Base-by-base conservation (phyloP, 2,888 invertebrate genomes). In the Dasysyrphus albostriatus region DNA sequence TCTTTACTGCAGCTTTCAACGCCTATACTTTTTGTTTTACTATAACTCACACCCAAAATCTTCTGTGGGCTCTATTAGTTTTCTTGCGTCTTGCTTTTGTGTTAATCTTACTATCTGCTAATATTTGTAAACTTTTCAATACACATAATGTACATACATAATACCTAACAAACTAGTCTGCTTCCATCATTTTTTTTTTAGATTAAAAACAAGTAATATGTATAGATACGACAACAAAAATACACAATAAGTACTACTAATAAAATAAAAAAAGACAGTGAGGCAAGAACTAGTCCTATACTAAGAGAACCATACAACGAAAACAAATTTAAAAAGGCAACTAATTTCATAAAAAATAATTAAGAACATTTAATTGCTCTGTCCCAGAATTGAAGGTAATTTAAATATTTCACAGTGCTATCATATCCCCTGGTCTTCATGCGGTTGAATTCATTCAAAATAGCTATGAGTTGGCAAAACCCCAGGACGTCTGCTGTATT, bases 381-480 rank as follows among this genome's bases (percentile, higher is more conserved):
- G 58, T 49, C 16, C 65, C 59, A 42, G 24, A 80, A 19, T 58
- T 65, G 59, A 80, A 84, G 83, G 83, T 84, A 84, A 84, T 70
- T 80, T 44, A 19, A 70, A 63, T 56, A 47, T 65, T 39, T 5
- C 51, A 74, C 5, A 32, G 44, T 61, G 14, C 5, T 61, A 10
- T 7, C 12, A 19, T 34, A 56, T 32, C 9, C 32, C 16, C 10
- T 58, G 10, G 34, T 34, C 34, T 37, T 37, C 16, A 58, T 10
- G 5, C 10, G 58, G 37, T 37, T 34, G n/a, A 34, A 16, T 58
- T 58, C 34, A 34, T 34, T 56, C 16, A 34, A 34, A n/a, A 9
- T 8, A n/a, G n/a, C n/a, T n/a, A 56, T 6, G 12, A 6, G 12
- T 47, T n/a, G 5, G n/a, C 5, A 19, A 49, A 10, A 10, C 5